These are phyloP conservation scores for Orussus abietinus DNA, from an alignment of 1,140 invertebrate genomes.

Conservation along the genomic window DNA sequence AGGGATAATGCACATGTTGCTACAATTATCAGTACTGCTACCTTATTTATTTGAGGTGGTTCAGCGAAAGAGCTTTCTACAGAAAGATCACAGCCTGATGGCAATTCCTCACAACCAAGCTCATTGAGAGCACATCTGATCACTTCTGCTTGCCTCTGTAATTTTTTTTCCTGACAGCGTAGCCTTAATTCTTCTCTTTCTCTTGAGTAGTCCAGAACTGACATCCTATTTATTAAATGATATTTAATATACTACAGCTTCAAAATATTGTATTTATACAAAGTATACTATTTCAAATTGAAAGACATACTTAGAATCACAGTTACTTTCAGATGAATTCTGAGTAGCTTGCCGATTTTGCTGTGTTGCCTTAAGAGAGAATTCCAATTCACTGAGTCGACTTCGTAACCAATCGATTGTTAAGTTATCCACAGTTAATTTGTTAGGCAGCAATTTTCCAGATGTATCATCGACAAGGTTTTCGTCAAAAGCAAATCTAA, in stretches of 20 bases:
- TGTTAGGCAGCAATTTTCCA: constrained; percentile 75
- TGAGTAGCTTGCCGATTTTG: constrained; percentile 40
- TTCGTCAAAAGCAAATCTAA: constrained; percentile 80
- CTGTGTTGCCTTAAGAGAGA: constrained; percentile 45
- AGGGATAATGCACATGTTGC: neutral
- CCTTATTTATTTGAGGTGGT: constrained; percentile 37
- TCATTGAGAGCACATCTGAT: constrained; percentile 79
- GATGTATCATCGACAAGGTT: constrained; percentile 79
- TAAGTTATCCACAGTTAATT: constrained; percentile 84
- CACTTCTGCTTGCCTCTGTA: constrained; percentile 73
- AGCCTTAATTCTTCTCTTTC: constrained; percentile 60
- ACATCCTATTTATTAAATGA: constrained; percentile 19
- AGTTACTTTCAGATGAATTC: constrained; percentile 37
- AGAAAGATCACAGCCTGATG: constrained; percentile 74
- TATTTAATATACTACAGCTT: too few relatives aligned
- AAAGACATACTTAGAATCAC: constrained; percentile 36
- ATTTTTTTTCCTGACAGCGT: constrained; percentile 75
- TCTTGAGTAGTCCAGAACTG: constrained; percentile 44
- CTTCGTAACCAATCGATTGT: constrained; percentile 82
- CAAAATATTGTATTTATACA: constrained; percentile 1
- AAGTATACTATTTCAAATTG: constrained; percentile 4
- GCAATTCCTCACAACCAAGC: constrained; percentile 80
- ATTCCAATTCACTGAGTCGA: constrained; percentile 73
- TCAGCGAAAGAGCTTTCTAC: constrained; percentile 56
- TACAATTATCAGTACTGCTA: too few relatives aligned